Evolutionary conservation across 2,113 vertebrate genomes (phyloP).

Genomic region (Aegithalos caudatus): DNA sequence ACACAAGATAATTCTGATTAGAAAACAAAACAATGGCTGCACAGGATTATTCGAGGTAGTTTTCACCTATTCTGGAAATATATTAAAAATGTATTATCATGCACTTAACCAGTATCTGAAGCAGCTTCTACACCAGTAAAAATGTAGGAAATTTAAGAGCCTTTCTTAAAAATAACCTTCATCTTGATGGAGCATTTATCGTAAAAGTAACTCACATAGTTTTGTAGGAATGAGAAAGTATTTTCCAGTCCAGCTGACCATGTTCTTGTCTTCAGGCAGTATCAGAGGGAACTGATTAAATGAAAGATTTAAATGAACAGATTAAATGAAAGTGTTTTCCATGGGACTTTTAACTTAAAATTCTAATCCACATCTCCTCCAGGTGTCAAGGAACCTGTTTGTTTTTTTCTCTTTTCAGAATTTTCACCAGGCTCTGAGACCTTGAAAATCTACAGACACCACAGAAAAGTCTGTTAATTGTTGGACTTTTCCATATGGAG

Average conservation of each 20-base stretch:
- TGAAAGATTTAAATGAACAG: too few species aligned
- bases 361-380: neutral
- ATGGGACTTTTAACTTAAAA: neutral
- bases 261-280: neutral
- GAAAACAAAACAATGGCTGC: neutral
- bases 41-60: neutral
- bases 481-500: neutral
- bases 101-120: neutral
- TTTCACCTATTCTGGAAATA: neutral
- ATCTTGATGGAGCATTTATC: neutral
- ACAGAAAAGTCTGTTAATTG: neutral
- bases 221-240: neutral
- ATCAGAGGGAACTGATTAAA: neutral
- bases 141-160: neutral
- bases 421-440: neutral
- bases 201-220: neutral
- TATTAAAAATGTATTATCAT: neutral
- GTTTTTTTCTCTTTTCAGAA: neutral
- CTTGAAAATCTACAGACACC: neutral
- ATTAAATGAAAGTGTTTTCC: neutral
- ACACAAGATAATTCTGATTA: neutral
- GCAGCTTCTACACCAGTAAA: neutral
- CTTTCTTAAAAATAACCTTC: neutral
- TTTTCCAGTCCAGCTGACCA: neutral
- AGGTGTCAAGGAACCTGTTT: rapidly evolving